Percentiles rank a stretch among this genome's conserved stretches.
These are phyloP conservation scores for Euphysa ruthae DNA, from an alignment of 30 jellyfish, hydroid and myxozoan species.

Conservation along the genomic window DNA sequence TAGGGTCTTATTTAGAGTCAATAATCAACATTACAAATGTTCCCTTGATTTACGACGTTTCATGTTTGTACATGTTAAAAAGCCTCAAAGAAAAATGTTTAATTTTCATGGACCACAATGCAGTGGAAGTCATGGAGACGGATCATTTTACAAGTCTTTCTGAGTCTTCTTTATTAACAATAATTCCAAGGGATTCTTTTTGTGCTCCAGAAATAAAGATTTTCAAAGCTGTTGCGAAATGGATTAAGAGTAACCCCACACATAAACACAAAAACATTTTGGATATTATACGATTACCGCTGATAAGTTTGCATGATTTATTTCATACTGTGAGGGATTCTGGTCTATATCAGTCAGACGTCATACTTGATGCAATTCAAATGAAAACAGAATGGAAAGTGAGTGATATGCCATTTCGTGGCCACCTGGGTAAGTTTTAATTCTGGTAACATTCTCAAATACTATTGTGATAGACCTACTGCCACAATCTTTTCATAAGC, in stretches of 20 bases:
- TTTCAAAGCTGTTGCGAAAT: constrained; percentile 46
- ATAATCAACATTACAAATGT: constrained; percentile 37
- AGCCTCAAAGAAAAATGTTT: constrained; percentile 43
- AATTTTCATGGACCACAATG: constrained; percentile 81
- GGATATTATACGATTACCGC: constrained; percentile 56
- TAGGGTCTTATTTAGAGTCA: constrained; percentile 55
- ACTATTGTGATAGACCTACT: background rate
- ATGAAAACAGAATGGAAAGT: constrained; percentile 46
- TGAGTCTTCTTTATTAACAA: constrained; percentile 29
- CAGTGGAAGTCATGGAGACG: constrained; percentile 45
- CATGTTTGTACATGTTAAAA: constrained; percentile 33
- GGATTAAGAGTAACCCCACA: constrained; percentile 43
- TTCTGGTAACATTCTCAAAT: background rate
- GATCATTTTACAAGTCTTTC: constrained; percentile 62
- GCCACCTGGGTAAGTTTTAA: constrained; percentile 55
- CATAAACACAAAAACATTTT: constrained; percentile 12
- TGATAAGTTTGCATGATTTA: constrained; percentile 51
- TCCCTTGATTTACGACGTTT: constrained; percentile 55
- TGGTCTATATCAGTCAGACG: constrained; percentile 46
- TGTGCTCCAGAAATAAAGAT: constrained; percentile 73
- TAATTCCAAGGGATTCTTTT: constrained; percentile 65
- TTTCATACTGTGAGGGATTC: constrained; percentile 62
- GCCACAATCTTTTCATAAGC: no score
- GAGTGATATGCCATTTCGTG: constrained; percentile 75
- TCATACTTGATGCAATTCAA: constrained; percentile 75